Base-by-base conservation (phyloP, 1,140 invertebrate genomes). In the Drosophila repleta region DNA sequence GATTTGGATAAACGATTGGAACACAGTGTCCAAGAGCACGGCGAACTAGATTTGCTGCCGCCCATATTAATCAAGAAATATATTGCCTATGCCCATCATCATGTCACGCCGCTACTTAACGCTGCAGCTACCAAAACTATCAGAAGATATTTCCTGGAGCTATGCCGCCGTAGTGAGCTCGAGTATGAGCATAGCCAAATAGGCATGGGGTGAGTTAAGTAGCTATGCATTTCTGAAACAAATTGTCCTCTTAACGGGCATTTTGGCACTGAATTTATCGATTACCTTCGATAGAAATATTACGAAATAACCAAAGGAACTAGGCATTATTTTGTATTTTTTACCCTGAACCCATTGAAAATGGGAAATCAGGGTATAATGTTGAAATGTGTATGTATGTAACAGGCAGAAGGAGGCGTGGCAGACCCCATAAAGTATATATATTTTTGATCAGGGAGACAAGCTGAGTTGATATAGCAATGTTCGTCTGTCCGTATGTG, bases 81-180 rank as follows among this genome's bases (percentile, higher is more conserved):
- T 88, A 96, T 99, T 49, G 76, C 96, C 1, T 99, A 98, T 93
- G 97, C 97, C 0, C 94, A 95, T 57, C 96, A 97, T 91, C 97
- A 98, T 93, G 96, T 98, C 0, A 94, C 96, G 76, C 97, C 98
- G 11, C 94, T 94, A 87, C 92, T 99, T 48, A 95, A 94, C 49
- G 84, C 83, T 17, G 94, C 94, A 51, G 97, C 97, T 15, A 94
- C 94, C 4, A 91, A 93, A 62, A 91, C 95, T 5, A 85, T 99
- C 10, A 94, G 96, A 91, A 91, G 95, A 6, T 98, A 97, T 93
- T 99, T 98, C 91, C 92, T 98, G 17, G 93, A 96, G 67, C 93
- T 99, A 37, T 93, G 97, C 20, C 43, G 17, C 0, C 56, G 58
- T 29, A 67, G 62, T 29, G 46, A 48, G 0, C 4, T 20, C 7